Evolutionary conservation across 2,113 vertebrate species (phyloP).

Genomic region (Lophotis ruficrista): DNA sequence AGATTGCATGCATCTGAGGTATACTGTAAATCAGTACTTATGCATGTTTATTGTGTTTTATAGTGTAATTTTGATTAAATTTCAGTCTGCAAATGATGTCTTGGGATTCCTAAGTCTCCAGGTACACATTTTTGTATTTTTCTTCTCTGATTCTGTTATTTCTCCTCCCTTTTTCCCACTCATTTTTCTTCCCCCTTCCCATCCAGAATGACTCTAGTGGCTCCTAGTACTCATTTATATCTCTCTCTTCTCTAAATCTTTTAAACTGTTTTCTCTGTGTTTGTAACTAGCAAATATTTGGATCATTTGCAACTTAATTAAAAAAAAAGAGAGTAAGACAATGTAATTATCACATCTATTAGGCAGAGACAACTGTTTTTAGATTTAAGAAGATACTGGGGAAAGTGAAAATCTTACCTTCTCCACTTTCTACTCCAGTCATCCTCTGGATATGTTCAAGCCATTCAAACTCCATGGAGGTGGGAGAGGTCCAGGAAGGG

Average conservation of each 20-base stretch:
- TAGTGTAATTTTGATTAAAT: background rate
- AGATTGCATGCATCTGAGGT: background rate
- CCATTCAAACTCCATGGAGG: background rate
- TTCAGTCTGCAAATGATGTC: background rate
- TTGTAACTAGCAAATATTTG: background rate
- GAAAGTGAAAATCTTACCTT: background rate
- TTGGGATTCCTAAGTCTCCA: background rate
- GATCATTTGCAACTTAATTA: background rate
- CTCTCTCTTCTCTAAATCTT: background rate
- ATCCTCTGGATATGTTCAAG: background rate
- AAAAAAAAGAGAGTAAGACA: background rate
- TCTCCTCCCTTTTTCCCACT: rapidly evolving
- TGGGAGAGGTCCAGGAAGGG: background rate
- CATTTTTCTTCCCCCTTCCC: background rate
- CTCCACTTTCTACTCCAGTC: background rate
- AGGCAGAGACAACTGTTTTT: background rate
- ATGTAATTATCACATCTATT: background rate
- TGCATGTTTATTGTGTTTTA: background rate
- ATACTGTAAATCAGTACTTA: background rate
- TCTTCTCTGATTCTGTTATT: background rate
- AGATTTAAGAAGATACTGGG: background rate
- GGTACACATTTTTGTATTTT: background rate
- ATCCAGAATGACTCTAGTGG: background rate
- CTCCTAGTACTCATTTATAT: background rate
- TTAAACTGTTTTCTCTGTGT: background rate